Evolutionary conservation across 2,888 invertebrate species (phyloP).

Genomic region (Netelia melanura): DNA sequence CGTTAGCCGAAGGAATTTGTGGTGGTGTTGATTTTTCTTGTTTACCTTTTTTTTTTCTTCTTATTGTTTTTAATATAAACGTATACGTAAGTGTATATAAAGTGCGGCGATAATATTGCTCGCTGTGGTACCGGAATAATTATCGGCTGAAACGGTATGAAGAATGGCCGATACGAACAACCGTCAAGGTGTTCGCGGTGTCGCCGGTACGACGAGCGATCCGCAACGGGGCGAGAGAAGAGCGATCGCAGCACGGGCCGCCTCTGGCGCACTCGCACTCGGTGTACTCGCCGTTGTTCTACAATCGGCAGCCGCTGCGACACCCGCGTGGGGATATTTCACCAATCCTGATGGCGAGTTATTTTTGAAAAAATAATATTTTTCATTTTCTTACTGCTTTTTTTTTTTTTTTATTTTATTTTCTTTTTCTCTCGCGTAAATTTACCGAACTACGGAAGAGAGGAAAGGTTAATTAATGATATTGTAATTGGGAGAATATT

Average conservation of each 20-base stretch:
- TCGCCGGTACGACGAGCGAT: conserved; percentile 81
- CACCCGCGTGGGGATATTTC: conserved; percentile 95
- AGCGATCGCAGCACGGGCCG: conserved; percentile 83
- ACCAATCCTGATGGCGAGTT: conserved; percentile 89
- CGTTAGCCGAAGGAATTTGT: neutral
- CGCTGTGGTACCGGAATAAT: conserved; percentile 48
- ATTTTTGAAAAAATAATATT: conserved; percentile 20
- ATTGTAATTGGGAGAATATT: no score
- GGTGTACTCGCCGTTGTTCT: conserved; percentile 88
- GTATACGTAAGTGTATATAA: neutral
- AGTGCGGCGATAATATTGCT: conserved; percentile 27
- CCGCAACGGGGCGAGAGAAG: conserved; percentile 80
- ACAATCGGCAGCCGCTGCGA: conserved; percentile 93
- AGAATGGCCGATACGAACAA: conserved; percentile 84
- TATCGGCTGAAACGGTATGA: conserved; percentile 80
- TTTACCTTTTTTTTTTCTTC: neutral
- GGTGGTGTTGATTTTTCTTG: neutral
- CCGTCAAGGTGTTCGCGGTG: conserved; percentile 81
- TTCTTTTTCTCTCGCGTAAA: no score
- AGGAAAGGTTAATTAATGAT: no score
- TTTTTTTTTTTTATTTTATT: neutral
- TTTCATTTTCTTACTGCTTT: neutral
- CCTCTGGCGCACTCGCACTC: conserved; percentile 81
- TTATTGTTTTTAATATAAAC: neutral
- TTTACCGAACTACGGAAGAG: no score